Evolutionary conservation across 2,113 vertebrate genomes (phyloP).

Genomic region (Oncorhynchus gorbuscha): DNA sequence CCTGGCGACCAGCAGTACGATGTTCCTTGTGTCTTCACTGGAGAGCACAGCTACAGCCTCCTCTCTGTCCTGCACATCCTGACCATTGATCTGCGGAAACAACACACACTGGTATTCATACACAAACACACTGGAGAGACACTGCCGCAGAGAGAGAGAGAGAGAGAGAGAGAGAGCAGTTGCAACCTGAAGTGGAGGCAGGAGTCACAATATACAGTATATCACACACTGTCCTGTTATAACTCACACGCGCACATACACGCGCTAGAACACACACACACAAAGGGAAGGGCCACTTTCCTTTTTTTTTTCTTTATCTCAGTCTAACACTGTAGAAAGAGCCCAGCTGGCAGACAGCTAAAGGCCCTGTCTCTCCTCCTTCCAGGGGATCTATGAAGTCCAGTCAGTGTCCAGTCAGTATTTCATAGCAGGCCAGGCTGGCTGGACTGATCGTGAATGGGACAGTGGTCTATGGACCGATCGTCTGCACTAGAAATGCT

Average conservation of each 20-base stretch:
- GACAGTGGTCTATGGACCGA: slow-evolving; percentile 79
- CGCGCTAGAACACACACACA: slow-evolving; percentile 69
- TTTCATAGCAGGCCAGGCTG: slow-evolving; percentile 82
- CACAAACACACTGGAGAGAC: too few species aligned
- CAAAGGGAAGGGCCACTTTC: slow-evolving; percentile 76
- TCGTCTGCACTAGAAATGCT: slow-evolving; percentile 41
- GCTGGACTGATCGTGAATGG: slow-evolving; percentile 79
- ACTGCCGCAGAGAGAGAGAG: too few species aligned
- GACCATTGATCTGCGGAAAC: slow-evolving; percentile 88
- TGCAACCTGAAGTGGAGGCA: slow-evolving; percentile 73
- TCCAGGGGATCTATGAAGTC: slow-evolving; percentile 65
- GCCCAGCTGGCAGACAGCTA: too few species aligned
- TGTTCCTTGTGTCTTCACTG: slow-evolving; percentile 84
- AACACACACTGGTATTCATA: slow-evolving; percentile 60
- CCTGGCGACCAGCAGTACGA: slow-evolving; percentile 87
- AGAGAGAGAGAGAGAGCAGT: slow-evolving; percentile 63
- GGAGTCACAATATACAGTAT: slow-evolving; percentile 84
- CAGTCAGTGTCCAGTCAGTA: slow-evolving; percentile 81
- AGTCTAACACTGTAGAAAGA: too few species aligned
- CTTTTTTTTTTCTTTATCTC: too few species aligned
- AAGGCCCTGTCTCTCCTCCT: slow-evolving; percentile 87
- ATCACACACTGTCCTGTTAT: slow-evolving; percentile 88
- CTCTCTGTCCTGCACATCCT: slow-evolving; percentile 89
- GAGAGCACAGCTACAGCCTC: slow-evolving; percentile 90
- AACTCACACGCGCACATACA: slow-evolving; percentile 54